Base-by-base conservation (phyloP, 2,888 invertebrate species). In the Timema cristinae region DNA sequence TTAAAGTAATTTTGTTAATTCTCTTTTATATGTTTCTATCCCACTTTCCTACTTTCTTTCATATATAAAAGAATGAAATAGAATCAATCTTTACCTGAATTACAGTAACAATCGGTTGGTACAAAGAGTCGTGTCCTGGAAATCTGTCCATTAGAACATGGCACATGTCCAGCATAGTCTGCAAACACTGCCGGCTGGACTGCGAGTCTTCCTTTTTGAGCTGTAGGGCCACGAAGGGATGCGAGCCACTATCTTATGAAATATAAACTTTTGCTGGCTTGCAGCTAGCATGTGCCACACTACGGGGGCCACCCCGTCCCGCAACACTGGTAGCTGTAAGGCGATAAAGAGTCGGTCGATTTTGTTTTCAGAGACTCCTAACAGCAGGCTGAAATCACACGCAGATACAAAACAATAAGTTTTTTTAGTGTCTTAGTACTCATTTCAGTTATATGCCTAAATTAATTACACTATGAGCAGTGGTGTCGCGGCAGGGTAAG, bases 241-340 rank as follows among this genome's bases (percentile, higher is more conserved):
- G 73, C 83, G 84, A 0, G 85, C 83, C 2, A 73, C 63, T 47
- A 70, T 50, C 50, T 66, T 49, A 9, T 49, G 13, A n/a, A 67
- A 51, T 16, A 67, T 50, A 13, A 47, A 32, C 47, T 63, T 8
- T 10, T 48, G 63, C 15, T 48, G 63, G 9, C 63, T 63, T 32
- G 63, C 63, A 0, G 87, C 85, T 13, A 92, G 79, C 79, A 92
- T 86, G 74, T 89, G 85, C 75, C 89, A 85, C 7, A 90, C 86
- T 59, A 91, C 87, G 4, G 88, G 86, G 0, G 88, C 86, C 0
- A 87, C 85, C 56, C 85, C 85, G 5, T 85, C 84, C 4, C 90
- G 83, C 6, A 85, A 79, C 5, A 85, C 82, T 0, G 88, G 87
- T 61, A 88, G 78, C 50, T 86, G 81, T 72, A 91, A 79, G 0